Conservation (phyloP, 2,113 vertebrate genomes). For the Ctenodactylus gundi region DNA sequence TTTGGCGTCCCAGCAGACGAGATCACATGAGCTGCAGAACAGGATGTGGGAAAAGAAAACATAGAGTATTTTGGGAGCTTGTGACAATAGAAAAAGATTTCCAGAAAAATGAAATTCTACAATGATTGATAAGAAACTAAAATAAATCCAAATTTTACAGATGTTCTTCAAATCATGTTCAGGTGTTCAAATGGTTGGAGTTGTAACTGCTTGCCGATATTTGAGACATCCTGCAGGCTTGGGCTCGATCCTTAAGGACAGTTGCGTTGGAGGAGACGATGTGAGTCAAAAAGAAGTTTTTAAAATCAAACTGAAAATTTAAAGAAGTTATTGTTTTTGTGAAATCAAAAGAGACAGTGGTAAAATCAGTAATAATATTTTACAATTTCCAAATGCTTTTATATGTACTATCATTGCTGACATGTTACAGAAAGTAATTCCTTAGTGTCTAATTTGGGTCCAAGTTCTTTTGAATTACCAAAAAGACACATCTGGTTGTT, state of each 20-base stretch:
- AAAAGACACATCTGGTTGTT: not conserved
- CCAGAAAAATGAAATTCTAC: not conserved
- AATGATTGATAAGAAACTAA: not conserved
- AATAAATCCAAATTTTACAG: not conserved
- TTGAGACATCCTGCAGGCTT: not conserved
- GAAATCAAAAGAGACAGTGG: not conserved
- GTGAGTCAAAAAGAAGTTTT: not conserved
- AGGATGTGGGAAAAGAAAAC: slow-evolving; percentile 94
- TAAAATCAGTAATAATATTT: not conserved
- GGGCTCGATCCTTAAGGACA: not conserved
- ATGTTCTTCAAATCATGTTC: not conserved
- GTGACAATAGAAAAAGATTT: slow-evolving; percentile 81
- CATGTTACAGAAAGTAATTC: not conserved
- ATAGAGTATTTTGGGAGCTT: slow-evolving; percentile 82
- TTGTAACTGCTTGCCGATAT: not conserved
- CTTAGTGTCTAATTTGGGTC: not conserved
- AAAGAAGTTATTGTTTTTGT: not conserved
- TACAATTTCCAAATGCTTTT: not conserved
- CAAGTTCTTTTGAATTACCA: not conserved
- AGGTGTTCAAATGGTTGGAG: not conserved
- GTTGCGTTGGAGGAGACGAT: too few species aligned
- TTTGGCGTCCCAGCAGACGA: slow-evolving; percentile 94
- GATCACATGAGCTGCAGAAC: slow-evolving; percentile 91
- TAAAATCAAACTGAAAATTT: slow-evolving; percentile 5
- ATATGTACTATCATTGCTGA: not conserved